phyloP scores from a whole-genome alignment of 2,888 invertebrate species.

The Willowsia nigromaculata region DNA sequence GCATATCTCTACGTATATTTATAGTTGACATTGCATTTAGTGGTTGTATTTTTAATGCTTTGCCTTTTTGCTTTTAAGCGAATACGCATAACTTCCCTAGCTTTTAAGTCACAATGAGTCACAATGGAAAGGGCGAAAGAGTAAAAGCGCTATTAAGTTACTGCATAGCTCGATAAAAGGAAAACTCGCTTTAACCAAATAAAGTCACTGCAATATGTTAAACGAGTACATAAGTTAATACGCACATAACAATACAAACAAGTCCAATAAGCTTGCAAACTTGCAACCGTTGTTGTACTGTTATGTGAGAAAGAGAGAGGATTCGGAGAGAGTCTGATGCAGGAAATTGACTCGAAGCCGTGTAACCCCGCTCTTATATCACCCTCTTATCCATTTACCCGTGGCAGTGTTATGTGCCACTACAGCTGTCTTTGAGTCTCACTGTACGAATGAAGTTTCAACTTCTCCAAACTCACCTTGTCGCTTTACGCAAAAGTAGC shows the following conservation, averaged over 20 bases:
- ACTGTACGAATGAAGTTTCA: not conserved
- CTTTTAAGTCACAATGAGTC: not conserved
- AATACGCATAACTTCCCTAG: too few relatives aligned
- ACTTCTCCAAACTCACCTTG: too few relatives aligned
- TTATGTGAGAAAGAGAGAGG: not conserved
- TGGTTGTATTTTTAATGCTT: too few relatives aligned
- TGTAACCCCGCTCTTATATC: slow-evolving; percentile 14
- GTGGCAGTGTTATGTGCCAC: slow-evolving; percentile 29
- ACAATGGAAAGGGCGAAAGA: not conserved
- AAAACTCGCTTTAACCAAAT: not conserved
- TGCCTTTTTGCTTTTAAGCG: too few relatives aligned
- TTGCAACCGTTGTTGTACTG: not conserved
- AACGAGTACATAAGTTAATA: not conserved
- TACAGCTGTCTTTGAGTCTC: not conserved
- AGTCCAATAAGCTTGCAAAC: not conserved
- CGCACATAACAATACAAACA: not conserved
- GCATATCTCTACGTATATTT: too few relatives aligned
- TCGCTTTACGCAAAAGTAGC: too few relatives aligned
- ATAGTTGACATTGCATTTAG: too few relatives aligned
- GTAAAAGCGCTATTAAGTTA: not conserved
- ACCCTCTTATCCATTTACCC: slow-evolving; percentile 47
- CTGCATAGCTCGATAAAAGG: not conserved
- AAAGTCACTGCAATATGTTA: not conserved
- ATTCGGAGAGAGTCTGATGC: slow-evolving; percentile 21
- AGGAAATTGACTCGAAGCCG: slow-evolving; percentile 48